Evolutionary conservation across 92 coral and sea anemone genomes (phyloP).

Genomic region (Siderastrea radians): DNA sequence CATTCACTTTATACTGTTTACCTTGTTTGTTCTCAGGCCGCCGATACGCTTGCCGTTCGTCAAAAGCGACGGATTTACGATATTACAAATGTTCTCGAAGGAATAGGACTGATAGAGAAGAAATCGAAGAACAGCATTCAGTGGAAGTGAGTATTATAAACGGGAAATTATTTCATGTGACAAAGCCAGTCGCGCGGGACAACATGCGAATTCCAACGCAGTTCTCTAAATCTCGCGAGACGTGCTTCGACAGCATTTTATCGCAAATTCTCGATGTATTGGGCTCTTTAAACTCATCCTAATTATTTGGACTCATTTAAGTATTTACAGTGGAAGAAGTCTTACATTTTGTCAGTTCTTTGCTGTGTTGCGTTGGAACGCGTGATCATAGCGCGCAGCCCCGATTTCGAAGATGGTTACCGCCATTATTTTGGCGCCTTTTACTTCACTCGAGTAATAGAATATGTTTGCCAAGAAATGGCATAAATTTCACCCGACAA

Average conservation of each 20-base stretch:
- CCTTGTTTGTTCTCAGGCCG: slow-evolving; percentile 82
- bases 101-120: slow-evolving; percentile 98
- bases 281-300: background rate
- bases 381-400: slow-evolving; percentile 43
- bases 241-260: background rate
- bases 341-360: background rate
- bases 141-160: slow-evolving; percentile 91
- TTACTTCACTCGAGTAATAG: background rate
- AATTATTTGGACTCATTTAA: background rate
- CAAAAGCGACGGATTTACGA: slow-evolving; percentile 98
- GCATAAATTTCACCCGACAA: background rate
- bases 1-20: slow-evolving; percentile 69
- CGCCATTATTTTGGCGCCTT: slow-evolving; percentile 56
- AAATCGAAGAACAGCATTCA: slow-evolving; percentile 99
- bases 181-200: slow-evolving; percentile 55
- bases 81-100: slow-evolving; percentile 98
- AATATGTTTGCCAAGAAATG: background rate
- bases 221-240: slow-evolving; percentile 55
- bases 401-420: slow-evolving; percentile 30
- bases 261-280: background rate
- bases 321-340: background rate
- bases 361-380: slow-evolving; percentile 7
- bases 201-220: slow-evolving; percentile 86
- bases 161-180: slow-evolving; percentile 46
- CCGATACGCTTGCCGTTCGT: slow-evolving; percentile 98